Evolutionary conservation across 1,140 invertebrate species (phyloP), one percentile per base, ranked within the genome.

Genomic region (Drosophila tristis): DNA sequence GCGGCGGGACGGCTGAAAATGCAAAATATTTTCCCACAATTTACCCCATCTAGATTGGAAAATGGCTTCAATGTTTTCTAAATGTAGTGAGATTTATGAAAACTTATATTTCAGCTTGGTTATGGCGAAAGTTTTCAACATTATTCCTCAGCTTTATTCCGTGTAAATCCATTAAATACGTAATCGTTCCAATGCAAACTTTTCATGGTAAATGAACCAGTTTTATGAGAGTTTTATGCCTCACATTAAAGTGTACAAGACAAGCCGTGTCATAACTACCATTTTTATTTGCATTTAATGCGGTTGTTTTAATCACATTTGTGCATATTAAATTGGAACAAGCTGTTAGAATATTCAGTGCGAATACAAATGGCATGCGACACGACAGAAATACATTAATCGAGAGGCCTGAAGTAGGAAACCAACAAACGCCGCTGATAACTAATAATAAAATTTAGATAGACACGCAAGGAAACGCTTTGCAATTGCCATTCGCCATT

Each of bases 381-480:
- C 81, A 86, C 81, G 81, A 62, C 64, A 87, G 61, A 70, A 87
- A 67, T 20, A 44, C 78, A 86, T 86, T 86, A 86, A 87, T 78
- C 54, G 48, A 51, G 78, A 48, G 61, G 63, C 59, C 11, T 1
- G 70, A 81, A 76, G 66, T 62, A 59, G 64, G 49, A 26, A 62
- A 66, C 63, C 51, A 84, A 70, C 53, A 57, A 72, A 51, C 48
- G 57, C 31, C 51, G 74, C 74, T 86, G 78, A 86, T 89, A 86
- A 78, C 82, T 72, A 86, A 86, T 87, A 86, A 82, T 76, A 87
- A 73, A 71, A 87, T 87, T 89, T 76, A 71, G 78, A 87, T 74
- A 78, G 66, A 78, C 82, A 86, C 78, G 82, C 82, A 63, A 87
- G 71, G 63, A 87, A 86, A 71, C 74, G 74, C 78, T 86, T 82